phyloP scores from a whole-genome alignment of 2,113 vertebrate genomes.

The Cromileptes altivelis region DNA sequence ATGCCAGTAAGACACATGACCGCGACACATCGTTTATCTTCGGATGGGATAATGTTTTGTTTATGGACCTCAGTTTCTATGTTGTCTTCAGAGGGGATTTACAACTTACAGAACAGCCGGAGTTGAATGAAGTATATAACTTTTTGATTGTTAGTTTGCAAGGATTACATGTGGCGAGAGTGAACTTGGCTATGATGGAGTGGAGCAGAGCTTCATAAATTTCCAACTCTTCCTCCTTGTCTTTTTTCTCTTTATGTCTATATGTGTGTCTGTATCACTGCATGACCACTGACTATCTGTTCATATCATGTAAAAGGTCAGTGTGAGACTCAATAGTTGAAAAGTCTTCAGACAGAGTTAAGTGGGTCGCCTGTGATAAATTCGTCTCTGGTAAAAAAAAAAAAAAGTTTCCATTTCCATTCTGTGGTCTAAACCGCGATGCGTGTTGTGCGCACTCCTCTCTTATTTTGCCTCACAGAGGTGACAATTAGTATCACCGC shows the following conservation, averaged over 20 bases:
- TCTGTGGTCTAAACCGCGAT: conserved; percentile 35
- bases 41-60: conserved; percentile 67
- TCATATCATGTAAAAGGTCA: neutral
- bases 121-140: conserved; percentile 14
- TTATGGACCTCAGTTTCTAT: conserved; percentile 69
- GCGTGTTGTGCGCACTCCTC: conserved; percentile 24
- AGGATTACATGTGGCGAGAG: conserved; percentile 14
- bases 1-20: conserved; percentile 75
- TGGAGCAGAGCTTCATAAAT: conserved; percentile 1
- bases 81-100: conserved; percentile 70
- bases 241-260: neutral
- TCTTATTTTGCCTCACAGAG: conserved; percentile 42
- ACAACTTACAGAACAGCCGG: conserved; percentile 57
- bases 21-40: conserved; percentile 52
- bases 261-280: neutral
- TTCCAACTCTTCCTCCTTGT: no score
- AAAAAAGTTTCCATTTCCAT: conserved; percentile 27
- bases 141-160: conserved; percentile 35
- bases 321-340: neutral
- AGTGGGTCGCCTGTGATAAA: conserved; percentile 6
- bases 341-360: neutral
- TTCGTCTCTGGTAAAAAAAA: neutral
- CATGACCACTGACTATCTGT: neutral
- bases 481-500: conserved; percentile 41
- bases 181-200: conserved; percentile 20